These are phyloP conservation scores for Ammodytes dubius DNA, from an alignment of 2,113 vertebrate genomes.

Conservation along the genomic window DNA sequence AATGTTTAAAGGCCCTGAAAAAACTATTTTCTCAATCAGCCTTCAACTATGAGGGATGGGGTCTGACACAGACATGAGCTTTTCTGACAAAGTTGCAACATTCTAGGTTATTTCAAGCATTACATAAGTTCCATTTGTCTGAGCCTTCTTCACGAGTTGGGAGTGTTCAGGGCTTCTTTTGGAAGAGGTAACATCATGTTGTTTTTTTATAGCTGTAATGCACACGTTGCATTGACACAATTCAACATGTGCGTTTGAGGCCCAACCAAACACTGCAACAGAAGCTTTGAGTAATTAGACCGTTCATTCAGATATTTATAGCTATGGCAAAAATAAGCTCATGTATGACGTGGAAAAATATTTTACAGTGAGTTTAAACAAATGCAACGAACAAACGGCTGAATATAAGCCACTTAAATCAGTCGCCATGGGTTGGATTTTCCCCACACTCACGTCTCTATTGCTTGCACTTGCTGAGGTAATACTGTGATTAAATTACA, in stretches of 20 bases:
- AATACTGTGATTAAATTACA: constrained; percentile 67
- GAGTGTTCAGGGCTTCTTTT: neutral
- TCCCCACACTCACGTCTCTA: constrained; percentile 31
- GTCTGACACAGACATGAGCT: neutral
- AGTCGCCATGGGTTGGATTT: constrained; percentile 5
- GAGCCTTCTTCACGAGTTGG: neutral
- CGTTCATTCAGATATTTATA: neutral
- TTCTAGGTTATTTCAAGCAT: constrained; percentile 7
- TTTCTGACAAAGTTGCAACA: neutral
- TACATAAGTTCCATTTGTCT: neutral
- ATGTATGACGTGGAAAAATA: constrained; percentile 4
- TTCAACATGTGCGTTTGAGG: neutral
- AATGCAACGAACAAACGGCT: constrained; percentile 30
- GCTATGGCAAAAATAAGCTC: constrained; percentile 20
- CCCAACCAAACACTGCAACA: constrained; percentile 6
- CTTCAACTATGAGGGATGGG: neutral
- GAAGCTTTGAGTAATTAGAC: neutral
- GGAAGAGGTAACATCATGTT: neutral
- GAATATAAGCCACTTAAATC: constrained; percentile 9
- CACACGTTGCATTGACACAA: neutral
- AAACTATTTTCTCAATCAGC: constrained; percentile 9
- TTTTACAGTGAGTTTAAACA: constrained; percentile 3
- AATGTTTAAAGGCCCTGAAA: constrained; percentile 28
- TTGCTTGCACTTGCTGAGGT: constrained; percentile 52
- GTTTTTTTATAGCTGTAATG: neutral